Conservation (phyloP, 2,888 invertebrate genomes). For the Aleiodes testaceus region DNA sequence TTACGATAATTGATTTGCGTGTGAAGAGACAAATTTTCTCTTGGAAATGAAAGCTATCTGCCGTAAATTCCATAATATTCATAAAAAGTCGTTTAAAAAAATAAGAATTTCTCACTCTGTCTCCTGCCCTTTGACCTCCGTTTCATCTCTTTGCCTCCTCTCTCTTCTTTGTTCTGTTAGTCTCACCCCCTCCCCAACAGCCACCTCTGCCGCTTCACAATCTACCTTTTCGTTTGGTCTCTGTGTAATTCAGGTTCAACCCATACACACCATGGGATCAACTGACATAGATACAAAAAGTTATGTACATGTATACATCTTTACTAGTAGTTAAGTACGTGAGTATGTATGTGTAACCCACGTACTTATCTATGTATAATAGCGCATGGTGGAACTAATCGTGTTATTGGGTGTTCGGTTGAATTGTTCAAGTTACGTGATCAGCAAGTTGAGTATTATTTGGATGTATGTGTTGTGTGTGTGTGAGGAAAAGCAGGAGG, state of each 20-base stretch:
- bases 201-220: not conserved
- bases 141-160: not conserved
- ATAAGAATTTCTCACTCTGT: no score
- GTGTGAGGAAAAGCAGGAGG: constrained; percentile 7
- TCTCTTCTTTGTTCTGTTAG: not conserved
- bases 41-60: no score
- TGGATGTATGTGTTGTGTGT: no score
- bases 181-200: not conserved
- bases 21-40: no score
- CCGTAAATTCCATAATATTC: no score
- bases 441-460: constrained; percentile 17
- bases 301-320: constrained; percentile 1
- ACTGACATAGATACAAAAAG: constrained; percentile 18
- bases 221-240: no score
- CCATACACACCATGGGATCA: constrained; percentile 25
- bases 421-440: constrained; percentile 34
- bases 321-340: constrained; percentile 4
- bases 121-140: no score
- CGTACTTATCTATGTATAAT: constrained; percentile 30
- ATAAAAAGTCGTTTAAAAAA: no score
- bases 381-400: constrained; percentile 32
- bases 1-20: not conserved
- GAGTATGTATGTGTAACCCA: constrained; percentile 6
- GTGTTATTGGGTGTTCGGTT: constrained; percentile 38
- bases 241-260: constrained; percentile 5